phyloP scores from a whole-genome alignment of 1,140 invertebrate species.

The Saccostrea glomerata region DNA sequence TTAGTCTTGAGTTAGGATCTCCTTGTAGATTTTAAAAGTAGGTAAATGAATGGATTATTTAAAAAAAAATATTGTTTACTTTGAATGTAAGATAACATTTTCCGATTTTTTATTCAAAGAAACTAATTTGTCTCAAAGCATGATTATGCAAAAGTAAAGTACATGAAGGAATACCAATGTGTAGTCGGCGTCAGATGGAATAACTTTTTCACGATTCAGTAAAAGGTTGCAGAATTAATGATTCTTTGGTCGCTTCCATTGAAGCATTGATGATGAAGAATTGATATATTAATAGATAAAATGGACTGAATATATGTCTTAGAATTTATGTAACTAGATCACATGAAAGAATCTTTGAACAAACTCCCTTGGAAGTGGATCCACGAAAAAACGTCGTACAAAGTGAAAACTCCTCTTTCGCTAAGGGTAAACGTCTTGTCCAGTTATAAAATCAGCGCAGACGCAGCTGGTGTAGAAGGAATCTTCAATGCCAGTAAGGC shows the following conservation, averaged over 20 bases:
- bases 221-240: neutral
- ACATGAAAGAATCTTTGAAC: neutral
- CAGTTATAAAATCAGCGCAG: neutral
- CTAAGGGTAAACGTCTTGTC: neutral
- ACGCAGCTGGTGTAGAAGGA: neutral
- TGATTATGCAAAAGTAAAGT: no score
- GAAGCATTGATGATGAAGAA: neutral
- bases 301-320: neutral
- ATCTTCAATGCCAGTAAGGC: neutral
- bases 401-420: neutral
- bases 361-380: slow-evolving; percentile 5
- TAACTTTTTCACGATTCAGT: no score
- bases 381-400: neutral
- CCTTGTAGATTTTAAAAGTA: no score
- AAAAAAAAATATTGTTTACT: no score
- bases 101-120: no score
- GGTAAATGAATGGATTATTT: no score
- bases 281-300: neutral
- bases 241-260: neutral
- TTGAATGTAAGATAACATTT: no score
- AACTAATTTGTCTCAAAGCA: no score
- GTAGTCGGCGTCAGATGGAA: no score
- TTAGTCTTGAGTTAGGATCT: neutral
- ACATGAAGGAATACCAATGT: no score
- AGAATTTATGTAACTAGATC: neutral